Base-by-base conservation (phyloP, 2,888 invertebrate species). In the Eugnorisma glareosa region DNA sequence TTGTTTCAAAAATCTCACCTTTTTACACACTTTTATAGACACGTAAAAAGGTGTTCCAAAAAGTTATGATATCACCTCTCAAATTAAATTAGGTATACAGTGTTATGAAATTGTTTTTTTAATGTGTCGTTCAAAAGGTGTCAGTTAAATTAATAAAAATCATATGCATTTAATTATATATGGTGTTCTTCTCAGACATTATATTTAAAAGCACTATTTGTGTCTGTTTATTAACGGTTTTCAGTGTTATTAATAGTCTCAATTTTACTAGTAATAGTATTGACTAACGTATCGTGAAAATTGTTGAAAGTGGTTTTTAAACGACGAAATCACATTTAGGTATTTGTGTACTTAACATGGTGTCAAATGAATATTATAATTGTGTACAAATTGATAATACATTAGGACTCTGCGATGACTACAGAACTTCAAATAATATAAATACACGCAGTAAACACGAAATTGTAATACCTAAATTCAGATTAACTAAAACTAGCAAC, bases 1-100 rank as follows among this genome's bases (percentile, higher is more conserved):
- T 57, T 78, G 70, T 86, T 86, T 86, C 13, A 85, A 78, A 72
- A 76, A 83, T 76, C 15, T 51, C 28, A 75, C 57, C 37, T 31
- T 68, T 80, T 66, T 13, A 67, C 13, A 67, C 31, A 54, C 13
- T 73, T 77, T 66, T 59, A 40, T 31, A 40, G 63, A 68, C 72
- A 72, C 10, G 21, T 37, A 63, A 80, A 83, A 80, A 75, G 73
- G 77, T 73, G 2, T 73, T 40, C 31, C 4, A 71, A 75, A 75
- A 57, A 73, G 57, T 83, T 80, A 73, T 54, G 24, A 54, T 54
- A 45, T 64, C n/a, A 24, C 31, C 35, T 59, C 24, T 63, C 57
- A 51, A 71, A 74, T 68, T 45, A 64, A 24, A 63, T 57, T 35
- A 61, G 40, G 10, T 37, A 45, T 24, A n/a, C n/a, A n/a, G 8